Evolutionary conservation across 1,140 invertebrate genomes (phyloP).

Genomic region (Drosophila baimaii): DNA sequence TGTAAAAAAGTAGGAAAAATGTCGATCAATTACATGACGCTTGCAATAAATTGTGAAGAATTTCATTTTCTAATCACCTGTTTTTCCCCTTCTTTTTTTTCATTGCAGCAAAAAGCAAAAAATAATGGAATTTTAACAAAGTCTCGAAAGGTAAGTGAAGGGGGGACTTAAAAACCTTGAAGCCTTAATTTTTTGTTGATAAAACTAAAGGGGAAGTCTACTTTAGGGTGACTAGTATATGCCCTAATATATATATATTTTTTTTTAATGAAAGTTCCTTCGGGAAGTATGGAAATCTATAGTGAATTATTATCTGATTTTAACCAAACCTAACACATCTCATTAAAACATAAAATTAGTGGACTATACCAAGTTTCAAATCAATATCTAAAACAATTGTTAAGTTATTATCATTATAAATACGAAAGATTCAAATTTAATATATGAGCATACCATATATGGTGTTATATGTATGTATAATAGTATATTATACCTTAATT

Average conservation of each 20-base stretch:
- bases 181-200: constrained; percentile 4
- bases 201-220: neutral
- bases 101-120: constrained; percentile 65
- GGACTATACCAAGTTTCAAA: neutral
- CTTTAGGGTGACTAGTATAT: neutral
- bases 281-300: neutral
- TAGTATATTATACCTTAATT: too few relatives aligned
- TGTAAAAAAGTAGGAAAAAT: constrained; percentile 19
- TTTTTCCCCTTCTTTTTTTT: constrained; percentile 53
- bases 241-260: neutral
- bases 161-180: constrained; percentile 45
- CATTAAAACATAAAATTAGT: neutral
- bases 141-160: constrained; percentile 65
- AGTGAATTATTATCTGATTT: neutral
- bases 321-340: neutral
- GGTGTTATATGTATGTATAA: too few relatives aligned
- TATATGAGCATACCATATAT: too few relatives aligned
- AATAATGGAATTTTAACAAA: constrained; percentile 79
- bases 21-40: constrained; percentile 4
- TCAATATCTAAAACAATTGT: too few relatives aligned
- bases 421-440: too few relatives aligned
- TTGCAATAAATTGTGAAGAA: constrained; percentile 1
- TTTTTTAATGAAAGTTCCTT: too few relatives aligned
- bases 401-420: too few relatives aligned
- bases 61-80: constrained; percentile 18